Base-by-base conservation (phyloP, 2,888 invertebrate species). In the Thelaira solivaga region DNA sequence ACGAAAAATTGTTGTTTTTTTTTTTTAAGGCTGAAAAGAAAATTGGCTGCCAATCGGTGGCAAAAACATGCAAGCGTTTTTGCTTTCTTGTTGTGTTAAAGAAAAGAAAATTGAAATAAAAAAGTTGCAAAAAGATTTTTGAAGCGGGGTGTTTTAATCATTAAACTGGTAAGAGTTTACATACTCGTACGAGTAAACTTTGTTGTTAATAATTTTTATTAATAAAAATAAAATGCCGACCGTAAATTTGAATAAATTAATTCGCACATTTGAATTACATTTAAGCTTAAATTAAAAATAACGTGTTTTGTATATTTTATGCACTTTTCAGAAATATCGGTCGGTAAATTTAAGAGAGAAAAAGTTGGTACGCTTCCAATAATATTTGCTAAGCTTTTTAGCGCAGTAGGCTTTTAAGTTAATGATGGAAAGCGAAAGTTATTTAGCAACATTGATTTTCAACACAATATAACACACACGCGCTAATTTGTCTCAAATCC, bases 291-390 rank as follows among this genome's bases (percentile, higher is more conserved):
- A 34, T 45, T 62, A 36, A 36, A 24, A 36, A 24, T 49, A 62
- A 69, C 75, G 75, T 75, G 75, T 62, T 69, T 57, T 68, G 68
- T 47, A 69, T 75, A 69, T 64, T 43, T 74, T 47, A 68, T 62
- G 26, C 41, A 13, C 24, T 57, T 62, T 57, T 62, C 7, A n/a
- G n/a, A n/a, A n/a, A n/a, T n/a, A n/a, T n/a, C n/a, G n/a, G n/a
- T n/a, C n/a, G n/a, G 6, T 51, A 53, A 29, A 71, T 41, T 26
- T 55, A n/a, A n/a, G n/a, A n/a, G n/a, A n/a, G n/a, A n/a, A n/a
- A n/a, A n/a, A n/a, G n/a, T n/a, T n/a, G n/a, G n/a, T n/a, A n/a
- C n/a, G n/a, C n/a, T n/a, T n/a, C n/a, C n/a, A n/a, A n/a, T n/a
- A n/a, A n/a, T n/a, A n/a, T n/a, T n/a, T n/a, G n/a, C n/a, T n/a